phyloP scores from a whole-genome alignment of 2,113 vertebrate species.

The Lasiurus borealis region DNA sequence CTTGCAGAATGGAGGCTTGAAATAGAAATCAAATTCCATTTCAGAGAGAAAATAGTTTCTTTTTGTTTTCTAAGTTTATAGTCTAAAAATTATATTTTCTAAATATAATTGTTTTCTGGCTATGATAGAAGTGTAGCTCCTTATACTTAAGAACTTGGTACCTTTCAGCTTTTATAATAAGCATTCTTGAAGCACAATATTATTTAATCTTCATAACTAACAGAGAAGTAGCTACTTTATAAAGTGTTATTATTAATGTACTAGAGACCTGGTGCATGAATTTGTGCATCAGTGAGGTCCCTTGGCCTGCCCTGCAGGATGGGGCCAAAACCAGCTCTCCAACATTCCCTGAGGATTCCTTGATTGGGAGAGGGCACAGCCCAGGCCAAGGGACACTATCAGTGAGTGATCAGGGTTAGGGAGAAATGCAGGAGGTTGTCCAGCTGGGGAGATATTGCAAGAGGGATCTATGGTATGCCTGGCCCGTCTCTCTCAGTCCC shows the following conservation, averaged over 20 bases:
- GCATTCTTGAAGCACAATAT: background rate
- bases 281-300: too few species aligned
- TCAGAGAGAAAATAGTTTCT: background rate
- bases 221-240: background rate
- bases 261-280: too few species aligned
- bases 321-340: too few species aligned
- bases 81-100: slow-evolving; percentile 1
- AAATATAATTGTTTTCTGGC: background rate
- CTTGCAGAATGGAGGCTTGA: background rate
- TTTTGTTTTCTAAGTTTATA: background rate
- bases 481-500: too few species aligned
- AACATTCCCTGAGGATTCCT: too few species aligned
- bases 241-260: background rate
- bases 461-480: too few species aligned
- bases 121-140: background rate
- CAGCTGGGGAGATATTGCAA: too few species aligned
- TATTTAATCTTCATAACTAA: slow-evolving; percentile 14
- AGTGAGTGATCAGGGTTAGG: too few species aligned
- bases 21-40: background rate
- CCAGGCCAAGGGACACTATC: too few species aligned
- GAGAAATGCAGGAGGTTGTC: too few species aligned
- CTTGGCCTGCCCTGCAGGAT: too few species aligned
- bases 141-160: background rate
- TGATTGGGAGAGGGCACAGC: too few species aligned
- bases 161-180: background rate